These are phyloP conservation scores for Cirrhinus mrigala DNA, from an alignment of 2,797 vertebrate genomes.

Conservation along the genomic window DNA sequence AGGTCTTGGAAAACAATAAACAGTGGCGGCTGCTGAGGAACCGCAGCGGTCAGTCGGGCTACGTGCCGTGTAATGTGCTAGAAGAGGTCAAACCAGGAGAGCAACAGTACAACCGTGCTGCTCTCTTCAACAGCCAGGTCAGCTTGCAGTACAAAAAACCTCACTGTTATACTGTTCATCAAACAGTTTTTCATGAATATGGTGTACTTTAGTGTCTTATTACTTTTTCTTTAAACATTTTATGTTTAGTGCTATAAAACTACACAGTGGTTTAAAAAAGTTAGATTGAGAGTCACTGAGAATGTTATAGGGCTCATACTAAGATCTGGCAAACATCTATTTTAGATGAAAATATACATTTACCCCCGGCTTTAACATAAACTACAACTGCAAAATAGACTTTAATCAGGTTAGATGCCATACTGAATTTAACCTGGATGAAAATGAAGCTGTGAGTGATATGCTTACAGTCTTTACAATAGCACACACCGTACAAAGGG, in stretches of 20 bases:
- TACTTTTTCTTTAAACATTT: background rate
- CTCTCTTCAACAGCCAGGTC: conserved; percentile 61
- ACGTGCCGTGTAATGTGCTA: conserved; percentile 84
- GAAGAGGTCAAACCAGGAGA: conserved; percentile 77
- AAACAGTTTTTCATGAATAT: background rate
- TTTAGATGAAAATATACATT: background rate
- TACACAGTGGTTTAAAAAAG: background rate
- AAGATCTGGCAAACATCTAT: background rate
- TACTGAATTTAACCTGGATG: background rate
- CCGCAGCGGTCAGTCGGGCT: conserved; percentile 81
- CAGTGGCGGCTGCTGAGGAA: conserved; percentile 86
- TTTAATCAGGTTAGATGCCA: background rate
- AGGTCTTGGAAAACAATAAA: conserved; percentile 85
- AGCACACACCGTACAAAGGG: background rate
- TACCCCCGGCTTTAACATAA: background rate
- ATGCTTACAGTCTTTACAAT: background rate
- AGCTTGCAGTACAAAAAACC: background rate
- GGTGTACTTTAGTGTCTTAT: background rate
- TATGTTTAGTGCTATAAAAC: background rate
- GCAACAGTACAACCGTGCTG: conserved; percentile 43
- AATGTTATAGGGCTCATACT: background rate
- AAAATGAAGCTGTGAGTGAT: background rate
- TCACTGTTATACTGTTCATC: background rate
- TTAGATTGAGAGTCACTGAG: background rate
- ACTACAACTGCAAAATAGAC: background rate